phyloP scores from a whole-genome alignment of 2,888 invertebrate genomes.

The Rhopalosiphum nymphaeae region DNA sequence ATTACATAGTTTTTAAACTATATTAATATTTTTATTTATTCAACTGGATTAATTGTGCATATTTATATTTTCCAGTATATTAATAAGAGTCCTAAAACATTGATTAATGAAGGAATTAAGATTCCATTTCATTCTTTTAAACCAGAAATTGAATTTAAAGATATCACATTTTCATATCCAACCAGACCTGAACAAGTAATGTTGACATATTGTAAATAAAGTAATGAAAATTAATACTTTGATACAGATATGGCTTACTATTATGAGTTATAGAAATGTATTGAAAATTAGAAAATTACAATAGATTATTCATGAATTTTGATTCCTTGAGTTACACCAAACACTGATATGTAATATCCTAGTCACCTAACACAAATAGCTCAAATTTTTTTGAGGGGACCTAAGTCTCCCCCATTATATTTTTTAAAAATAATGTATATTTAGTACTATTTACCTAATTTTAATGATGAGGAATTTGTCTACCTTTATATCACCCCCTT shows the following conservation, averaged over 20 bases:
- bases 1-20: not conserved
- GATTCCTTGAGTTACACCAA: not conserved
- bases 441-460: not conserved
- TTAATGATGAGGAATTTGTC: not conserved
- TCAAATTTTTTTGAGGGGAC: not conserved
- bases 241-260: not conserved
- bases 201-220: not conserved
- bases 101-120: constrained; percentile 77
- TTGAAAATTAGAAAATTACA: not conserved
- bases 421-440: not conserved
- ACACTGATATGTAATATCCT: not conserved
- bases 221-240: constrained; percentile 75
- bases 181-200: constrained; percentile 78
- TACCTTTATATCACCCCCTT: not conserved
- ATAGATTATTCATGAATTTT: not conserved
- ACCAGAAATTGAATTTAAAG: constrained; percentile 86
- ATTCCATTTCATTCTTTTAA: constrained; percentile 80
- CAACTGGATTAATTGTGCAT: not conserved
- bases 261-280: not conserved
- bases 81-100: constrained; percentile 79
- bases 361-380: not conserved
- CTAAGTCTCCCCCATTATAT: not conserved
- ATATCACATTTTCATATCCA: constrained; percentile 92
- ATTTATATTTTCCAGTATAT: constrained; percentile 75
- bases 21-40: constrained; percentile 69